Evolutionary conservation across 2,797 vertebrate genomes (phyloP), one percentile per base, ranked within the genome.

Genomic region (Tolypeutes matacus): DNA sequence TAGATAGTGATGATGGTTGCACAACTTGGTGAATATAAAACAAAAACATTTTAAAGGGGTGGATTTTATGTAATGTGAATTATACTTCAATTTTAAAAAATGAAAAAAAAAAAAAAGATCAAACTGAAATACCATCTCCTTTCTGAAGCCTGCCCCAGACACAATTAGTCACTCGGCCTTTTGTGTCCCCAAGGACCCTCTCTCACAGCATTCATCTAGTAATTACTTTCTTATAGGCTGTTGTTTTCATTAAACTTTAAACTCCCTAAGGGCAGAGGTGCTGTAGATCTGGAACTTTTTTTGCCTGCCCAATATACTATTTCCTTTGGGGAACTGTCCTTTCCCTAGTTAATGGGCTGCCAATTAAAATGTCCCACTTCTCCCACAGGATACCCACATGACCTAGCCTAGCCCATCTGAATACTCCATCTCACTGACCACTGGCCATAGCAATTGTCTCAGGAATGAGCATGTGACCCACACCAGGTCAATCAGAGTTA

Each of bases 231-330:
- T 84, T 51, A 8, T 51, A 51, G 34, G n/a, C 39, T 76, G 21
- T 36, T 65, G 36, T 77, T 29, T 65, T 93, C 49, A 93, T 83
- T 83, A 88, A 83, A 67, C 13, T 89, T 85, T 70, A 78, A 94
- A 58, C 21, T 77, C n/a, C 64, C 73, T 62, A 25, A 72, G 64
- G 34, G 21, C 53, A 90, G 64, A 85, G 34, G 65, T 86, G 64
- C 29, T 86, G 36, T 31, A 29, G 64, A 42, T 72, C 34, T 86
- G 81, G 34, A 72, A 31, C 72, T 27, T 25, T 75, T 64, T 86
- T 58, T 70, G 13, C 56, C 34, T 72, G 36, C 29, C 70, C 34
- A 42, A 34, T 12, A 56, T n/a, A 58, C 15, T 36, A 46, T 42
- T 85, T 90, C 34, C 17, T 90, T 81, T 62, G 72, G 34, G 56